Evolutionary conservation across 2,888 invertebrate genomes (phyloP), one percentile per base, ranked within the genome.

Genomic region (Drosophila longiperda): DNA sequence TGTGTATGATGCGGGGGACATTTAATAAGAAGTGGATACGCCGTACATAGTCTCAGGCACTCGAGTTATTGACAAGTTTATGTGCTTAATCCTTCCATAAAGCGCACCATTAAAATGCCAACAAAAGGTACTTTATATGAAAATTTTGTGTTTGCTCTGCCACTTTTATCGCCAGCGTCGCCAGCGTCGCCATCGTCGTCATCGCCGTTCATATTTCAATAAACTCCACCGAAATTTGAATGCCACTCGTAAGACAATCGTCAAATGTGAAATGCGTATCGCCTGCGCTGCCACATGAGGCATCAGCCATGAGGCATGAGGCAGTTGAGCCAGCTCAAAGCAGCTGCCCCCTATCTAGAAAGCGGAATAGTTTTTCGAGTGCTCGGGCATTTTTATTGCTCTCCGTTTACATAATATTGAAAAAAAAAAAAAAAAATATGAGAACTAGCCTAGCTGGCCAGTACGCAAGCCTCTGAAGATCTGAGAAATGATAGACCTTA

Each of bases 71-170:
- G 91, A 91, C 91, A 91, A 87, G 82, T 91, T 91, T 90, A 91
- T 90, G 91, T 80, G 81, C 86, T 87, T 92, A 91, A 92, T 92
- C 91, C 91, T 91, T 91, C 89, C 86, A 91, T 91, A 84, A 90
- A 82, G 86, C 79, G 86, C 80, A 73, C 91, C 89, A 89, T 91
- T 92, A 89, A 91, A 91, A 91, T 91, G 80, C 86, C 90, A 81
- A 81, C 83, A 79, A 90, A 85, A 90, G 91, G 90, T 90, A 90
- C 90, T 90, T 90, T 91, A 89, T 91, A 90, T 90, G 89, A 90
- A 90, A 90, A 90, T 90, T 85, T 85, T 74, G 66, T 63, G 23
- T 45, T 73, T 55, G 82, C 73, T 74, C 61, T 59, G 70, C 66
- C 85, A 87, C 71, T 86, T 85, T 85, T 85, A 85, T 85, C 85